Conservation (phyloP, 2,797 vertebrate genomes). For the Poecilia velifera region DNA sequence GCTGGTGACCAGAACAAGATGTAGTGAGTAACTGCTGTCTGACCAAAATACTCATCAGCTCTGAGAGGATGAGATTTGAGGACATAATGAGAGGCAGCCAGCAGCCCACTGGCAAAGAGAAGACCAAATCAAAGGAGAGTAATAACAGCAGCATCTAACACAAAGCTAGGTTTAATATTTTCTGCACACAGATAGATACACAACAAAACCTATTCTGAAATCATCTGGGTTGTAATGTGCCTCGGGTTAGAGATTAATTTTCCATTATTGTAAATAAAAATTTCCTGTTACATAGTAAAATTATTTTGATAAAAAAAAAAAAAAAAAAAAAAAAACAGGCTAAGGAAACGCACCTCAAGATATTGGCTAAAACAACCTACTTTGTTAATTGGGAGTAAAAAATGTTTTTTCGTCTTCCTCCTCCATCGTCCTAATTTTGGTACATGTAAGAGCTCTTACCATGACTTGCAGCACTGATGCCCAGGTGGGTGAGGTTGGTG, state of each 20-base stretch:
- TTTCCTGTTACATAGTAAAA: not conserved
- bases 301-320: not conserved
- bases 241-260: no score
- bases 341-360: not conserved
- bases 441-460: conserved; percentile 69
- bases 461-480: conserved; percentile 87
- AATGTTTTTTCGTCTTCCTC: not conserved
- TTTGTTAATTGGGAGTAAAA: not conserved
- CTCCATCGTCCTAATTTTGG: not conserved
- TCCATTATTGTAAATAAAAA: not conserved
- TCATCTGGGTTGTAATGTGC: not conserved
- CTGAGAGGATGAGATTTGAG: not conserved
- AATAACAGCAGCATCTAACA: not conserved
- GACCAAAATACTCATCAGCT: conserved; percentile 7
- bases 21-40: conserved; percentile 4
- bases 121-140: not conserved
- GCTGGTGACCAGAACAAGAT: not conserved
- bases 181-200: not conserved
- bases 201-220: not conserved
- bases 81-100: not conserved
- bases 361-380: not conserved
- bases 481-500: conserved; percentile 94
- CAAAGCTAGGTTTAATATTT: not conserved
- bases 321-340: not conserved
- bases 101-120: not conserved